These are phyloP conservation scores for Psettodes erumei DNA, from an alignment of 2,113 vertebrate species.

Conservation along the genomic window DNA sequence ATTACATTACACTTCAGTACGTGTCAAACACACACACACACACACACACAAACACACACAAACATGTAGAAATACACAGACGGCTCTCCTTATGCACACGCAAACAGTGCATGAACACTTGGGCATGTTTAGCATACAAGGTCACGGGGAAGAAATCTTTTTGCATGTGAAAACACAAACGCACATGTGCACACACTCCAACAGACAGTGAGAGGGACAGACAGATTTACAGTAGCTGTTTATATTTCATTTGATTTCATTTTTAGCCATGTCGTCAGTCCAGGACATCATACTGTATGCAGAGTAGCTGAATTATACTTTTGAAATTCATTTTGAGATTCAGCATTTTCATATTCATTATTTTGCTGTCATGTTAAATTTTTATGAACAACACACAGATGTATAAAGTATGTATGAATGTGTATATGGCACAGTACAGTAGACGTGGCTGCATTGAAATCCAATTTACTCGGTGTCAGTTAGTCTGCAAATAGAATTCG, in stretches of 20 bases:
- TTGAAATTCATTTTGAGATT: no score
- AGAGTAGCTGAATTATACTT: no score
- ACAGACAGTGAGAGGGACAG: accelerated
- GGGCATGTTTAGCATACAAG: background rate
- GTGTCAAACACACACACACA: constrained; percentile 7
- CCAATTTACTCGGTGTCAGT: background rate
- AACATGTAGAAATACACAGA: background rate
- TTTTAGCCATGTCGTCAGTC: background rate
- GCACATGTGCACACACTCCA: background rate
- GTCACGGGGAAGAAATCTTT: constrained; percentile 2
- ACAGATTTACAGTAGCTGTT: background rate
- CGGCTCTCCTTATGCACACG: background rate
- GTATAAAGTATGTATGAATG: no score
- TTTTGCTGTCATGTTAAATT: no score
- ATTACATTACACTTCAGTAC: constrained; percentile 44
- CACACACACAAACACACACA: background rate
- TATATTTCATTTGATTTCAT: background rate
- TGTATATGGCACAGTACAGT: no score
- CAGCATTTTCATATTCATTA: no score
- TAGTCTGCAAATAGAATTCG: background rate
- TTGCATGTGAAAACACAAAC: background rate
- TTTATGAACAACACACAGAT: no score
- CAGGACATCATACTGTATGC: no score
- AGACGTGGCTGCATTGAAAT: background rate
- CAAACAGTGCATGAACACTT: background rate